Conservation (phyloP, 2,888 invertebrate species). For the Bembecia ichneumoniformis region DNA sequence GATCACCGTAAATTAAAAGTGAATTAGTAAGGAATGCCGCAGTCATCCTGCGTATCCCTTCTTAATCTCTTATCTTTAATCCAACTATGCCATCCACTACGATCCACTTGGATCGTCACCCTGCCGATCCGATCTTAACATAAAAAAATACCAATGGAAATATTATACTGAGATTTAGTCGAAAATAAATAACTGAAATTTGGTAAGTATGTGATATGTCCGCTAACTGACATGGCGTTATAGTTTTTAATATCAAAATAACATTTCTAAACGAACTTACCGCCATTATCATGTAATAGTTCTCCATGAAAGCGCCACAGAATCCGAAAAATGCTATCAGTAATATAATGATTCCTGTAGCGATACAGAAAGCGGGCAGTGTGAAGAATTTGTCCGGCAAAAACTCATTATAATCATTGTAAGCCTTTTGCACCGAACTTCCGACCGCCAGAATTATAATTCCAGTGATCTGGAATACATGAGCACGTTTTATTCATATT, state of each 20-base stretch:
- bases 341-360: constrained; percentile 80
- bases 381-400: constrained; percentile 79
- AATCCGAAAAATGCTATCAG: constrained; percentile 89
- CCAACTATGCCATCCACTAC: too few species aligned
- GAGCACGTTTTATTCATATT: background rate
- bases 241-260: background rate
- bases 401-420: constrained; percentile 77
- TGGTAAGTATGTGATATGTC: too few species aligned
- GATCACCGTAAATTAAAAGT: too few species aligned
- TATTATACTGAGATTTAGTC: too few species aligned
- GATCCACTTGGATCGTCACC: too few species aligned
- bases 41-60: too few species aligned
- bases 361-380: constrained; percentile 79
- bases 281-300: constrained; percentile 84
- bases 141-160: too few species aligned
- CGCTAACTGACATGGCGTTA: background rate
- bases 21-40: too few species aligned
- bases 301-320: constrained; percentile 89
- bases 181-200: too few species aligned
- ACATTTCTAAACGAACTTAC: constrained; percentile 58
- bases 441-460: constrained; percentile 83
- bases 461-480: constrained; percentile 80
- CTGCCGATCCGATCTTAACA: too few species aligned
- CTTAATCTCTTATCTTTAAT: too few species aligned
- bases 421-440: constrained; percentile 76